Percentiles rank a stretch among this genome's conserved stretches.
phyloP scores from a whole-genome alignment of 2,888 invertebrate species.

The Heliconius erato region DNA sequence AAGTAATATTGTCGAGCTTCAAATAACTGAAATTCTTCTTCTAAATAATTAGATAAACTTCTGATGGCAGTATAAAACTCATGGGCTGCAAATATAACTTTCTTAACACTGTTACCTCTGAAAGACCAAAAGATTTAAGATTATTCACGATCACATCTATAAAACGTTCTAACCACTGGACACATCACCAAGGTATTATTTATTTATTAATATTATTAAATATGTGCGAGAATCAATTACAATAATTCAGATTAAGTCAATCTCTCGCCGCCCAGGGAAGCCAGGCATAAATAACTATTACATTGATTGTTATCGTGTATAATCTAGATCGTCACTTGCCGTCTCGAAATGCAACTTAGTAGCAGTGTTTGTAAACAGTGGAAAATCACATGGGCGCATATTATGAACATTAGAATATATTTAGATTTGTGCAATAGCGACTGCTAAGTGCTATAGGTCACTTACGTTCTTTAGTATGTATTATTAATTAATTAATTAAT shows the following conservation, averaged over 20 bases:
- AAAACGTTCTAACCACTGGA: no score
- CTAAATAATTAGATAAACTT: no score
- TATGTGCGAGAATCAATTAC: background rate
- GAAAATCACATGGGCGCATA: conserved; percentile 46
- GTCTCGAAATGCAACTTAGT: conserved; percentile 34
- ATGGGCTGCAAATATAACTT: no score
- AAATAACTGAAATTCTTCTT: no score
- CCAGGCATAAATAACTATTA: background rate
- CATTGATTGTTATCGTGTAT: background rate
- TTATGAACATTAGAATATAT: conserved; percentile 25
- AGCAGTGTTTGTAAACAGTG: conserved; percentile 40
- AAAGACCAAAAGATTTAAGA: no score
- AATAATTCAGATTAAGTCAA: background rate
- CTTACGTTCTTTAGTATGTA: background rate
- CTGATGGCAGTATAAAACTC: no score
- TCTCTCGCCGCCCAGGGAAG: background rate
- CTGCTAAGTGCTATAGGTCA: conserved; percentile 8
- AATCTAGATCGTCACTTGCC: conserved; percentile 9
- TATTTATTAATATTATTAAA: no score
- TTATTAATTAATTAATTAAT: background rate
- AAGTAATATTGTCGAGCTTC: no score
- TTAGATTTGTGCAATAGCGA: conserved; percentile 25
- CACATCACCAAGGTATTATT: no score
- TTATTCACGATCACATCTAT: no score
- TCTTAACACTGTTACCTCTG: no score